Evolutionary conservation across 2,888 invertebrate species (phyloP), one percentile per base, ranked within the genome.

Genomic region (Andrena praecox): DNA sequence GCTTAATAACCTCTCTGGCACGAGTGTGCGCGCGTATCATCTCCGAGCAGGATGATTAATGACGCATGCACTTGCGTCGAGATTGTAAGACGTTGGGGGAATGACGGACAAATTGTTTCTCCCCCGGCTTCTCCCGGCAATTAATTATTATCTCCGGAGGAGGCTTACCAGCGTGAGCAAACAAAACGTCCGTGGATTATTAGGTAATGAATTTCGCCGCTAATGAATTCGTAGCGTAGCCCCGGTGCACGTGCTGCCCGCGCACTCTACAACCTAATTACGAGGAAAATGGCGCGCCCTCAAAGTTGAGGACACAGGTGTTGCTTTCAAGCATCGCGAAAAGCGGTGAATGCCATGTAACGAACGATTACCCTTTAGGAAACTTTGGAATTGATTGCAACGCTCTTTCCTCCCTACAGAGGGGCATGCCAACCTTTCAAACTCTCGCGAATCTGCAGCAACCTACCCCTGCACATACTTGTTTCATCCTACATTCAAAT

Each of bases 191-290:
- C 29, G 10, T 20, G 35, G 10, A 72, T 63, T 59, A 56, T 71
- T 56, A 50, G 56, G 27, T 68, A 54, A 69, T 54, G 60, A 69
- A 29, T n/a, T 68, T 8, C 52, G 0, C 29, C 8, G 24, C 6
- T 63, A 75, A 66, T 62, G 48, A 35, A 31, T 60, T 67, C 62
- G 62, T 63, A 62, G 42, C 2, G 24, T 29, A 63, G 74, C 35
- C 35, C 12, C 10, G 62, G 5, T 27, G 12, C 54, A 8, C 27
- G 29, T 29, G 35, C n/a, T 42, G 60, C 16, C 35, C 8, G 31
- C 56, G 20, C 48, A 54, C 59, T 66, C 62, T 35, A 33, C 27
- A 67, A 62, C n/a, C 27, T 74, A 86, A 84, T 86, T 86, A 63
- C 6, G 10, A 12, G 66, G 62, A 63, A 80, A 78, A 52, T 54